Evolutionary conservation across 1,140 invertebrate species (phyloP), one percentile per base, ranked within the genome.

Genomic region (Coelopa frigida): DNA sequence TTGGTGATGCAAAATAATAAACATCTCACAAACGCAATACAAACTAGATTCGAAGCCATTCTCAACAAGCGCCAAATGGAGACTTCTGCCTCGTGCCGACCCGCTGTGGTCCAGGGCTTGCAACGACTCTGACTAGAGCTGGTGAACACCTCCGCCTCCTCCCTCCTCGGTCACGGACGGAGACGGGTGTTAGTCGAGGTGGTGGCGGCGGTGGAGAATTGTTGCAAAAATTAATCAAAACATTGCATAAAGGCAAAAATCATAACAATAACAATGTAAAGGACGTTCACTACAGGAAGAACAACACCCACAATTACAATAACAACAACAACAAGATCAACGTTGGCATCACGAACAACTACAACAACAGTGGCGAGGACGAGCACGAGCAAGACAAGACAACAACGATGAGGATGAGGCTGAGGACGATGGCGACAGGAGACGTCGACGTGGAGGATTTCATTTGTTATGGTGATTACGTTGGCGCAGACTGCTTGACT

Each of bases 391-490:
- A n/a, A n/a, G n/a, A n/a, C n/a, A n/a, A n/a, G n/a, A n/a, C n/a
- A n/a, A n/a, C n/a, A n/a, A n/a, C n/a, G 37, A 18, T 18, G 36
- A 39, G 5, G 15, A 11, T 21, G 33, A 6, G 33, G 33, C 3
- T 35, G 23, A 12, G 14, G 8, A 18, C 37, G n/a, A n/a, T 39
- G 14, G 37, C 15, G 7, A 22, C 15, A 8, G 18, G n/a, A 22
- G 8, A 39, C 15, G 47, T 49, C 47, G 38, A 49, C 47, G 26
- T n/a, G n/a, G 26, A 49, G 47, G 42, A 49, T 49, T 43, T 49
- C 47, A 49, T 49, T 49, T 49, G 47, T 49, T 49, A 49, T 43
- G 36, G 41, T 49, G 47, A 49, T 49, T 49, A 49, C 40, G 42
- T 44, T 44, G 42, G 42, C 42, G 42, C 44, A 17, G 32, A 20